Percentiles rank a stretch among this genome's conserved stretches.
phyloP scores from a whole-genome alignment of 2,888 invertebrate genomes.

The Bimastos eiseni region DNA sequence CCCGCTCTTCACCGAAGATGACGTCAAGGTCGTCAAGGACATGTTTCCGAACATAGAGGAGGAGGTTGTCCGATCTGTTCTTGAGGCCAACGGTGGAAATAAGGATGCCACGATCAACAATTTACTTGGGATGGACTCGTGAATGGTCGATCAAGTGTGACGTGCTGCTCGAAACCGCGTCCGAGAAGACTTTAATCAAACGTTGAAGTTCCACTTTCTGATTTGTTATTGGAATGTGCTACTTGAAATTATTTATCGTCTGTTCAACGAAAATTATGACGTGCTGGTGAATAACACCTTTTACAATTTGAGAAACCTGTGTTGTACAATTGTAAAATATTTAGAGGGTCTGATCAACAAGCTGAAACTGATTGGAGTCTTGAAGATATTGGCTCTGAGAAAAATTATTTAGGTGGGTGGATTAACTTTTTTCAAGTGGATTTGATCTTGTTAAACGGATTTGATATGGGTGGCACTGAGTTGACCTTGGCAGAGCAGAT shows the following conservation, averaged over 20 bases:
- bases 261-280: not conserved
- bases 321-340: not conserved
- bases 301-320: not conserved
- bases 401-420: not conserved
- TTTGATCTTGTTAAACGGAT: constrained; percentile 5
- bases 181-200: not conserved
- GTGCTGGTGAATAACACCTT: not conserved
- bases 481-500: not conserved
- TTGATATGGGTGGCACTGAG: not conserved
- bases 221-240: not conserved
- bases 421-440: not conserved
- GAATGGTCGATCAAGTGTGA: not conserved
- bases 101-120: constrained; percentile 89
- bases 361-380: not conserved
- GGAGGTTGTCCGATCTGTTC: constrained; percentile 86
- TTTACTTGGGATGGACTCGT: constrained; percentile 75
- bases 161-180: not conserved
- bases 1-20: constrained; percentile 60
- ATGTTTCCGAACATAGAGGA: constrained; percentile 95
- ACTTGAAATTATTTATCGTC: not conserved
- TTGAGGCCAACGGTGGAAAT: constrained; percentile 84
- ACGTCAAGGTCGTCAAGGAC: constrained; percentile 72
- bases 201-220: not conserved
- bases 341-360: not conserved
- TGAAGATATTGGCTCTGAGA: not conserved